These are phyloP conservation scores for Chaenogobius annularis DNA, from an alignment of 2,113 vertebrate genomes.

Conservation along the genomic window DNA sequence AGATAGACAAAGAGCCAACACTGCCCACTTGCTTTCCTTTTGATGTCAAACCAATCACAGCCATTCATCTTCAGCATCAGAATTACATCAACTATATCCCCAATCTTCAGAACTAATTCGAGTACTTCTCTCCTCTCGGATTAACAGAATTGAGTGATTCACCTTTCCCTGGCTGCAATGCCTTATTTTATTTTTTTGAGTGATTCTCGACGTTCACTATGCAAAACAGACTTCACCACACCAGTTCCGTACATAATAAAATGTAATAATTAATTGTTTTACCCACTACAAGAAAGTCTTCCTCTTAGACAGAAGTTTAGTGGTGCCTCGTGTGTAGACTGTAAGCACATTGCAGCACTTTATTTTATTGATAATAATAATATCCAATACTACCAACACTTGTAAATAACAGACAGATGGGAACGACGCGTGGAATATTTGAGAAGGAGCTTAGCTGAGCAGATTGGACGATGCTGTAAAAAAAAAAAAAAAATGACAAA, in stretches of 20 bases:
- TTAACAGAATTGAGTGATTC: no score
- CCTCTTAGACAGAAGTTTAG: background rate
- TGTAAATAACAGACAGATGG: conserved; percentile 16
- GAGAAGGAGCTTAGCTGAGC: background rate
- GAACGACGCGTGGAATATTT: background rate
- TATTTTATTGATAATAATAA: conserved; percentile 17
- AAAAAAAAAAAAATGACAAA: conserved; percentile 33
- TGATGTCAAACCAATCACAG: no score
- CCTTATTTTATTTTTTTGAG: no score
- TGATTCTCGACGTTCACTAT: no score
- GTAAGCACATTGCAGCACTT: conserved; percentile 18
- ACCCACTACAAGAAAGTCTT: background rate
- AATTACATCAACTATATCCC: no score
- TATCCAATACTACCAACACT: conserved; percentile 30
- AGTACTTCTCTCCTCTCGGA: no score
- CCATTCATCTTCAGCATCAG: no score
- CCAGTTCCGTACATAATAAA: background rate
- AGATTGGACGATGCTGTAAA: background rate
- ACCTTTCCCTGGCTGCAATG: no score
- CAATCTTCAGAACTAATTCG: no score
- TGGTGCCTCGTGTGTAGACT: background rate
- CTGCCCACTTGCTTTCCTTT: background rate
- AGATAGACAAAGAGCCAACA: conserved; percentile 5
- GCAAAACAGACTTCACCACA: no score
- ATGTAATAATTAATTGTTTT: no score